phyloP scores from a whole-genome alignment of 2,113 vertebrate genomes.

The Hylia prasina region DNA sequence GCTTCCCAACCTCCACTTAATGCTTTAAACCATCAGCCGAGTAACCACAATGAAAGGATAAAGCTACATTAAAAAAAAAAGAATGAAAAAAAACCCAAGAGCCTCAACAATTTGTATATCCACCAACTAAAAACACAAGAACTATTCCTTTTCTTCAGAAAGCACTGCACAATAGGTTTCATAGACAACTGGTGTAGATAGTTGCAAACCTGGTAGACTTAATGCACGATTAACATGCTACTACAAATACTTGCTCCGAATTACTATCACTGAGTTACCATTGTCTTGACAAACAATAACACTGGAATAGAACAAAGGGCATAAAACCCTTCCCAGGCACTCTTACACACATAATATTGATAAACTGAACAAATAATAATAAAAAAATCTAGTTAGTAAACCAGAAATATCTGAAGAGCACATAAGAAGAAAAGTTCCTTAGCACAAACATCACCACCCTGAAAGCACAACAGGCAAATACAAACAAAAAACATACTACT shows the following conservation, averaged over 20 bases:
- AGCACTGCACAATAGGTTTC: background rate
- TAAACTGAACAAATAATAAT: background rate
- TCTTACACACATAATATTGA: rapidly evolving
- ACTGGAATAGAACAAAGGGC: rapidly evolving
- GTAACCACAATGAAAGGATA: background rate
- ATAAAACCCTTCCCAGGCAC: background rate
- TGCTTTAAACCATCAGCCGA: background rate
- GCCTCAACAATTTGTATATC: background rate
- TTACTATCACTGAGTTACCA: background rate
- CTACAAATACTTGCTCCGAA: background rate
- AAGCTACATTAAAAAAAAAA: background rate
- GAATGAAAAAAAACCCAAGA: background rate
- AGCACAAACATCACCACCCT: rapidly evolving
- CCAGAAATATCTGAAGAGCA: rapidly evolving
- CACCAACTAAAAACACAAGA: rapidly evolving
- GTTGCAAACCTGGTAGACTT: background rate
- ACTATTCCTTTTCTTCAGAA: background rate
- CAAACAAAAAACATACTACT: background rate
- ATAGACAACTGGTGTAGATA: background rate
- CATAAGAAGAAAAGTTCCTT: background rate
- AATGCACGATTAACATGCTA: background rate
- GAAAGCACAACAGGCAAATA: rapidly evolving
- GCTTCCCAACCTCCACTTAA: too few relatives aligned
- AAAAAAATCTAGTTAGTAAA: background rate
- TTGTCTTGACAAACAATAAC: background rate